These are phyloP conservation scores for Ifrita kowaldi DNA, from an alignment of 2,113 vertebrate species.

Conservation along the genomic window DNA sequence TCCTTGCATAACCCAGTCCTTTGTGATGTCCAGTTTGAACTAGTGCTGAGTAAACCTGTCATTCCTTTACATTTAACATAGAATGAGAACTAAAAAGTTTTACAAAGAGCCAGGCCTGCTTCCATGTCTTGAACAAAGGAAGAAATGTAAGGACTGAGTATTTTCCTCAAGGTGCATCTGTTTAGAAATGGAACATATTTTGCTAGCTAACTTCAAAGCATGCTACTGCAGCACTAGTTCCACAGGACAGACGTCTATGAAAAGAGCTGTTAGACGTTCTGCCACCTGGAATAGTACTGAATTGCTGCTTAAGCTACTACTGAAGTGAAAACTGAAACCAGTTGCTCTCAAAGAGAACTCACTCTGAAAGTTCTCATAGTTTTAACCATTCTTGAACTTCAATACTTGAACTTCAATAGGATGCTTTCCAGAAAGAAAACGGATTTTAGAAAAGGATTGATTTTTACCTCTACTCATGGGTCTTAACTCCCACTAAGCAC, in stretches of 20 bases:
- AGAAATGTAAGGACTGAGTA: not conserved
- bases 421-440: not conserved
- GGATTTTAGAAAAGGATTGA: not conserved
- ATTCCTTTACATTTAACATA: not conserved
- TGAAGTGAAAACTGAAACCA: not conserved
- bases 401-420: too few relatives aligned
- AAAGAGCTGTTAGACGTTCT: not conserved
- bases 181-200: not conserved
- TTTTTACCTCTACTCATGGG: not conserved
- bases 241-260: not conserved
- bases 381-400: not conserved
- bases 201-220: not conserved
- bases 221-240: not conserved
- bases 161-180: accelerated
- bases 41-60: not conserved
- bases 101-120: not conserved
- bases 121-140: not conserved
- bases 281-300: not conserved
- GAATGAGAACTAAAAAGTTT: not conserved
- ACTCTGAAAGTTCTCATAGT: not conserved
- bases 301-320: not conserved
- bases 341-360: not conserved
- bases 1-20: not conserved
- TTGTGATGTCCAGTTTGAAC: constrained; percentile 4
- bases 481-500: not conserved